A percentile compares a stretch with the other conserved stretches of the same genome.
Evolutionary conservation across 2,113 vertebrate species (phyloP).

Genomic region (Geococcyx californianus): DNA sequence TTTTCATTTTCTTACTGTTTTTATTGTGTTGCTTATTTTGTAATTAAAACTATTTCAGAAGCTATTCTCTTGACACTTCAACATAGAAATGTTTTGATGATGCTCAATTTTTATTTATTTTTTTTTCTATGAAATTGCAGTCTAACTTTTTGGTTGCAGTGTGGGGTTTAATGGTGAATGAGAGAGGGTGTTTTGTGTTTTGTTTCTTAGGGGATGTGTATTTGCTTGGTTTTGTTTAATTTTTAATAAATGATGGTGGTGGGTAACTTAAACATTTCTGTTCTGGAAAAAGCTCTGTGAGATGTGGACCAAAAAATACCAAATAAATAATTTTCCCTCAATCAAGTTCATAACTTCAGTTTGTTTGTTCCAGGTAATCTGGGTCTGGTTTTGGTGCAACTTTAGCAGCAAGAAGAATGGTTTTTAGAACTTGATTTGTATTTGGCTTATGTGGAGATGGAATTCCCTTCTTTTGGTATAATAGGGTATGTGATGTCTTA

Average conservation of each 20-base stretch:
- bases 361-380: not conserved
- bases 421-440: not conserved
- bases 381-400: not conserved
- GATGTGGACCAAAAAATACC: not conserved
- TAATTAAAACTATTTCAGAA: not conserved
- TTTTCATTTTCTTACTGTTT: not conserved
- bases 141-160: not conserved
- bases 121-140: not conserved
- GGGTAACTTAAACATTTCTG: not conserved
- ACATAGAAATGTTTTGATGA: not conserved
- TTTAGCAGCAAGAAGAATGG: not conserved
- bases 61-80: not conserved
- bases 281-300: not conserved
- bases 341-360: not conserved
- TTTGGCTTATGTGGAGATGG: not conserved
- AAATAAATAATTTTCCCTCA: not conserved
- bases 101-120: no score
- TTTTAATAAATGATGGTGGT: not conserved
- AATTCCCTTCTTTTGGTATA: not conserved
- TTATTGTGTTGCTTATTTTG: not conserved
- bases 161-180: not conserved
- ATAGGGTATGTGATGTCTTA: not conserved
- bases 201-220: fast-evolving
- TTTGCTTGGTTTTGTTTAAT: not conserved
- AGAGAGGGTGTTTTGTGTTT: not conserved